Evolutionary conservation across 2,888 invertebrate genomes (phyloP), one percentile per base, ranked within the genome.

Genomic region (Mythimna pallens): DNA sequence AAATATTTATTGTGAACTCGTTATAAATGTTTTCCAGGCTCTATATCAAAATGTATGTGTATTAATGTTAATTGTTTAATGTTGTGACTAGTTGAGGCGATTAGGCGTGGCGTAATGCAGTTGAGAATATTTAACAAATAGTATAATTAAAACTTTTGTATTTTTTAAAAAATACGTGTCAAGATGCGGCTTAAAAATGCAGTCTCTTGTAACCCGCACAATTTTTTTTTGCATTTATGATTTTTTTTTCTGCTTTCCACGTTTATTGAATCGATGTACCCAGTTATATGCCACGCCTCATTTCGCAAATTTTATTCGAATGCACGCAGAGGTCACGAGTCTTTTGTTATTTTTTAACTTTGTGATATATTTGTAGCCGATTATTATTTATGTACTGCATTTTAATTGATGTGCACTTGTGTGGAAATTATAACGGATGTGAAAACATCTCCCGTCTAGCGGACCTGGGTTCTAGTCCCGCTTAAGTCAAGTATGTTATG

Each of bases 331-430:
- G 63, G n/a, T 65, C 54, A 70, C 65, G 36, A 79, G 65, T 73
- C 74, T 85, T 82, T 72, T 79, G 67, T 82, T 80, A 74, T 75
- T 80, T 79, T 76, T 80, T 80, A 69, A 82, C 65, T 82, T 81
- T 87, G 88, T 89, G 87, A 87, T 89, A 87, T 80, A 85, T 73
- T 36, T 71, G 62, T 83, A 76, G 70, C 84, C 80, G 76, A 79
- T 84, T 61, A 52, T 58, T 71, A 72, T 87, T 82, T 83, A 80
- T 78, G 57, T 74, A 83, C 50, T 85, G 84, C 83, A 86, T 86
- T 88, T 87, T 70, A 69, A 68, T 66, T 70, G 47, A 62, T 61
- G 63, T 64, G 58, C 47, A 70, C 65, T 64, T 76, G 68, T 73
- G 61, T 78, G 67, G 9, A 63, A 66, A 64, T 67, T 59, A 57